Percentiles rank a stretch among this genome's conserved stretches.
Conservation (phyloP, 2,113 vertebrate genomes). For the Atherinomorus stipes region DNA sequence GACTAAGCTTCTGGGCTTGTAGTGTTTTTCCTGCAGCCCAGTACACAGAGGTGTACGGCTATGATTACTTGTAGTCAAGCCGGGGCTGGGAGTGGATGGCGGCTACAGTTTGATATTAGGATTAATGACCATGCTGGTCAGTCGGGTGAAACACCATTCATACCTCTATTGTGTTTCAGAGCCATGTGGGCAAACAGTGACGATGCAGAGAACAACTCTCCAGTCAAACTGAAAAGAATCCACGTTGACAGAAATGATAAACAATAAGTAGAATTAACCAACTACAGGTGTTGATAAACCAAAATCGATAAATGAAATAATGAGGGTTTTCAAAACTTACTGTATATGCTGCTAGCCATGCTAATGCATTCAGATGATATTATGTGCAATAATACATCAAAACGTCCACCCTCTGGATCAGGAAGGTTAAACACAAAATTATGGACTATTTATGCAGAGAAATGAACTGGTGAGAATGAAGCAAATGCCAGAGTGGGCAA, state of each 20-base stretch:
- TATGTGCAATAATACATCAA: slow-evolving; percentile 51
- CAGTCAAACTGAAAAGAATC: slow-evolving; percentile 28
- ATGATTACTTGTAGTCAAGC: slow-evolving; percentile 76
- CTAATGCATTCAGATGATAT: slow-evolving; percentile 61
- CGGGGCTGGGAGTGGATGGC: slow-evolving; percentile 58
- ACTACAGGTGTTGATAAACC: slow-evolving; percentile 18
- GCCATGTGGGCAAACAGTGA: slow-evolving; percentile 42
- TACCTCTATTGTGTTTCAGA: slow-evolving; percentile 40
- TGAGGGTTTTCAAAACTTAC: slow-evolving; percentile 35
- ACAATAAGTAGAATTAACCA: slow-evolving; percentile 31
- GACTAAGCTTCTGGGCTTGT: slow-evolving; percentile 56
- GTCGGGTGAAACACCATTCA: slow-evolving; percentile 68
- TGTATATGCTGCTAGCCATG: slow-evolving; percentile 6
- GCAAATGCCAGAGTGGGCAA: neutral
- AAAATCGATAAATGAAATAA: slow-evolving; percentile 58
- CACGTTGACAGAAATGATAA: slow-evolving; percentile 32
- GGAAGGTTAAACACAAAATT: slow-evolving; percentile 41
- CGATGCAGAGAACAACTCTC: slow-evolving; percentile 20
- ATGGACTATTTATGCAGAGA: slow-evolving; percentile 43
- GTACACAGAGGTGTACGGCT: slow-evolving; percentile 54
- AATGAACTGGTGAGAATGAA: slow-evolving; percentile 18
- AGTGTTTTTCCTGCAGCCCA: slow-evolving; percentile 65
- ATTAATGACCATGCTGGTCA: slow-evolving; percentile 72
- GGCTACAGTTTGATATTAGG: slow-evolving; percentile 71
- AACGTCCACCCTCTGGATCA: slow-evolving; percentile 34